Percentiles rank a stretch among this genome's conserved stretches.
Conservation (phyloP, 2,113 vertebrate species). For the Propithecus coquereli region DNA sequence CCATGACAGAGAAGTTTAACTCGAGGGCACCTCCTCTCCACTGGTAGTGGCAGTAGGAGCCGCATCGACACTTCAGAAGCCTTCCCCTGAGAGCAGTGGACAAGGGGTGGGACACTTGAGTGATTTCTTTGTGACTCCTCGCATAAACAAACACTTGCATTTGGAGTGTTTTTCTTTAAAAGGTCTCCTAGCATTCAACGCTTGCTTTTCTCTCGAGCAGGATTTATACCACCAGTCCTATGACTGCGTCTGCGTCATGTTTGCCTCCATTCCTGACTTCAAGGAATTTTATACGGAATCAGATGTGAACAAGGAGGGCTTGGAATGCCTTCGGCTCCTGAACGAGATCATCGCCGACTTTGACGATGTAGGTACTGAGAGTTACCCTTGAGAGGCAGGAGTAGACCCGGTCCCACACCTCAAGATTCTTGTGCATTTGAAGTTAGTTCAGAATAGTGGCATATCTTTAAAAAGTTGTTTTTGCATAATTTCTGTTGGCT, state of each 20-base stretch:
- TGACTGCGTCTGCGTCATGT: slow-evolving; percentile 98
- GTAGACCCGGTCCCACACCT: rapidly evolving
- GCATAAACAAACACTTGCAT: neutral
- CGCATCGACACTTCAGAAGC: neutral
- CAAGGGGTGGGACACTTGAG: rapidly evolving
- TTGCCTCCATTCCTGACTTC: slow-evolving; percentile 98
- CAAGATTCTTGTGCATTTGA: rapidly evolving
- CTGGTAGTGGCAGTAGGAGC: neutral
- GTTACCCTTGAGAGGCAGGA: neutral
- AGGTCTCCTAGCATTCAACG: slow-evolving; percentile 11
- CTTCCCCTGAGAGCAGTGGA: no score
- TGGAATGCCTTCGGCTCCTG: slow-evolving; percentile 96
- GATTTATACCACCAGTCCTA: slow-evolving; percentile 98
- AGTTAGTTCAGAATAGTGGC: neutral
- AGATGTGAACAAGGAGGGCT: slow-evolving; percentile 97
- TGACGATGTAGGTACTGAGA: slow-evolving; percentile 89
- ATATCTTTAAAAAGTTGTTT: neutral
- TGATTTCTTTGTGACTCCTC: neutral
- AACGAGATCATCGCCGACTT: slow-evolving; percentile 99
- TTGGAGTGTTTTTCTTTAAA: neutral
- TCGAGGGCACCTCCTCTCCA: rapidly evolving
- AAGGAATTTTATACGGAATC: slow-evolving; percentile 99
- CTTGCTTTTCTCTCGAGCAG: slow-evolving; percentile 78
- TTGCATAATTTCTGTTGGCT: neutral
- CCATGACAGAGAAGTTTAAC: no score